Conservation (phyloP, 2,797 vertebrate genomes). For the Oryzias dopingdopingensis region DNA sequence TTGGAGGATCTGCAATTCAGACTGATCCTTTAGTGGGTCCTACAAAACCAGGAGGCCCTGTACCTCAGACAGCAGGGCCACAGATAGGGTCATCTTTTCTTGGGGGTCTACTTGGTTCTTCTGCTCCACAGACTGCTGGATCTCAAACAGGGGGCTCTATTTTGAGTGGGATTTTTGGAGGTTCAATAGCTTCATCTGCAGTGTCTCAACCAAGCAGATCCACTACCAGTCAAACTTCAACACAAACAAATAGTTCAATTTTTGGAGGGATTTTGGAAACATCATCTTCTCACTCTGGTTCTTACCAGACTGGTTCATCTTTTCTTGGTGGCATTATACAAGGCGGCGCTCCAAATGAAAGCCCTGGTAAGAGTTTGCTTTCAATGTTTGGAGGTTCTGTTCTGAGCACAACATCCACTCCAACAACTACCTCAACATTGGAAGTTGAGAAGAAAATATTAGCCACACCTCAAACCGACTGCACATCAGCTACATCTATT, state of each 20-base stretch:
- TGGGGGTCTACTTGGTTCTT: conserved; percentile 73
- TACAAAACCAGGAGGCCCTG: conserved; percentile 48
- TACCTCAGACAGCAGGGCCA: conserved; percentile 55
- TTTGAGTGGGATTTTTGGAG: conserved; percentile 76
- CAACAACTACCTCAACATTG: conserved; percentile 45
- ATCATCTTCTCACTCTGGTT: conserved; percentile 49
- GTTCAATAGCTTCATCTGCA: conserved; percentile 53
- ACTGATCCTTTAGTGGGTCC: conserved; percentile 35
- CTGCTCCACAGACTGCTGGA: conserved; percentile 44
- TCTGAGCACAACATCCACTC: conserved; percentile 26
- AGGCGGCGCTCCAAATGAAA: conserved; percentile 60
- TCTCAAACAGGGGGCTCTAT: conserved; percentile 59
- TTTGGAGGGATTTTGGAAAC: conserved; percentile 66
- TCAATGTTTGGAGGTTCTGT: conserved; percentile 75
- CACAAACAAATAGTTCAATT: conserved; percentile 61
- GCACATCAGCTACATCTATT: conserved; percentile 7
- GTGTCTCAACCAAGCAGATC: conserved; percentile 56
- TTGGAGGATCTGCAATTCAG: conserved; percentile 59
- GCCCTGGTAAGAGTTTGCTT: conserved; percentile 73
- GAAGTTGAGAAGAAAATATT: conserved; percentile 28
- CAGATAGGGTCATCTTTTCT: conserved; percentile 74
- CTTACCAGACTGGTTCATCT: conserved; percentile 50
- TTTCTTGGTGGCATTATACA: conserved; percentile 65
- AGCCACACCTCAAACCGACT: conserved; percentile 12
- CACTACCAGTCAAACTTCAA: conserved; percentile 45